These are phyloP conservation scores for Megalonaias nervosa DNA, from an alignment of 1,140 invertebrate genomes.

Conservation along the genomic window DNA sequence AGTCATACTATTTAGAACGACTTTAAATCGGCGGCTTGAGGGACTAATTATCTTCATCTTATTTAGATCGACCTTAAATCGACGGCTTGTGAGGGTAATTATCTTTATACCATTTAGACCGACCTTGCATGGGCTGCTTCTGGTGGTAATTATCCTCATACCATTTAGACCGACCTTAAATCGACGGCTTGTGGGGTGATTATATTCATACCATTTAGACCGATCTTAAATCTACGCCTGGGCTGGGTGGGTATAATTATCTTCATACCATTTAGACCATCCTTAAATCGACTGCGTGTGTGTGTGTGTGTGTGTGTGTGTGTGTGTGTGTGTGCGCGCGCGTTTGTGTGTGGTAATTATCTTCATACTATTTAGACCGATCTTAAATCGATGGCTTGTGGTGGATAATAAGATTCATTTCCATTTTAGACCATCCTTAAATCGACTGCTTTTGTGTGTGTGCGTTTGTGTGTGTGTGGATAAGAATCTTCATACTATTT, in stretches of 20 bases:
- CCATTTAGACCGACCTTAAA: no score
- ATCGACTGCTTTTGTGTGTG: no score
- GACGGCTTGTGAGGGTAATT: conserved; percentile 22
- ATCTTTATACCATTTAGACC: conserved; percentile 14
- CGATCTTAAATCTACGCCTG: conserved; percentile 14
- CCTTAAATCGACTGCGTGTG: conserved; percentile 2
- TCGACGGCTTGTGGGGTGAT: conserved; percentile 15
- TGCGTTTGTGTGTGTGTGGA: no score
- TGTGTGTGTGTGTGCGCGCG: no score
- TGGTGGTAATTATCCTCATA: conserved; percentile 9
- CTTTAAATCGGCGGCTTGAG: no score
- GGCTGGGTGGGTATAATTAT: conserved; percentile 12
- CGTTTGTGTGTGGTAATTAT: no score
- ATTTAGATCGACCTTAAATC: no score
- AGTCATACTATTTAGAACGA: no score
- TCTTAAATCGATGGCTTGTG: conserved; percentile 16
- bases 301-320: neutral
- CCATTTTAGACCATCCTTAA: no score
- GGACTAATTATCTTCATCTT: no score
- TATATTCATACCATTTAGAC: conserved; percentile 16
- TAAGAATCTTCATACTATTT: no score
- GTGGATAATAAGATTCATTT: neutral
- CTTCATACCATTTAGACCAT: neutral
- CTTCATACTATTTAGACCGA: conserved; percentile 19
- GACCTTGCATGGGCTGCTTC: conserved; percentile 14